Conservation (phyloP, 2,888 invertebrate species). For the Enchytraeus crypticus region DNA sequence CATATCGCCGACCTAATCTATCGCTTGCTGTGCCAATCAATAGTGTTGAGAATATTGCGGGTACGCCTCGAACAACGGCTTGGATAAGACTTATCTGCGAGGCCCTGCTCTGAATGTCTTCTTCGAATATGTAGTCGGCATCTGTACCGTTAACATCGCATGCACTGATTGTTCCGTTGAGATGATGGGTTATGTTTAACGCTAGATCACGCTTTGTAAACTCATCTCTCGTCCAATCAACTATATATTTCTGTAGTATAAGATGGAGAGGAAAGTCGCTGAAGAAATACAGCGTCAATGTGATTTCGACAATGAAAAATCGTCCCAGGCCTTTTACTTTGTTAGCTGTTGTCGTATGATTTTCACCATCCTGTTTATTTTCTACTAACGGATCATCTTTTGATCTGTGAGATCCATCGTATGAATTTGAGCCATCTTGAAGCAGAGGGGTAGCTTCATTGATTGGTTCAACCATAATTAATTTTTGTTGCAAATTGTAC, state of each 20-base stretch:
- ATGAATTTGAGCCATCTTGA: too few relatives aligned
- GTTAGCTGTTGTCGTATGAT: too few relatives aligned
- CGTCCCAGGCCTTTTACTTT: too few relatives aligned
- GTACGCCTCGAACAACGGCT: constrained; percentile 1
- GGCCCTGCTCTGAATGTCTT: constrained; percentile 7
- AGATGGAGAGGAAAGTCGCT: not conserved
- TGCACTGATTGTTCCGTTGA: not conserved
- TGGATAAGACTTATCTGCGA: constrained; percentile 10
- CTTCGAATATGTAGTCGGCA: too few relatives aligned
- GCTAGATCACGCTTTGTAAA: not conserved
- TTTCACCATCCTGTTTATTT: too few relatives aligned
- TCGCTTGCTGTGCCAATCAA: constrained; percentile 23
- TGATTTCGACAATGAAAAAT: too few relatives aligned
- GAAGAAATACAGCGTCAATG: too few relatives aligned
- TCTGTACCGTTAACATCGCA: not conserved
- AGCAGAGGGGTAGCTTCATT: too few relatives aligned
- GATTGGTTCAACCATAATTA: too few relatives aligned
- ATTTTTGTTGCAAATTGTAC: too few relatives aligned
- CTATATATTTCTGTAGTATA: not conserved
- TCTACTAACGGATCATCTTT: too few relatives aligned
- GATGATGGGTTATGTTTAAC: not conserved
- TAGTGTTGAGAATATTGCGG: constrained; percentile 16
- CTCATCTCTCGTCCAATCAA: not conserved
- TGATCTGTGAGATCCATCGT: too few relatives aligned
- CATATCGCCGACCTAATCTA: constrained; percentile 15